Conservation (phyloP, 2,797 vertebrate species). For the Xenopus petersii region DNA sequence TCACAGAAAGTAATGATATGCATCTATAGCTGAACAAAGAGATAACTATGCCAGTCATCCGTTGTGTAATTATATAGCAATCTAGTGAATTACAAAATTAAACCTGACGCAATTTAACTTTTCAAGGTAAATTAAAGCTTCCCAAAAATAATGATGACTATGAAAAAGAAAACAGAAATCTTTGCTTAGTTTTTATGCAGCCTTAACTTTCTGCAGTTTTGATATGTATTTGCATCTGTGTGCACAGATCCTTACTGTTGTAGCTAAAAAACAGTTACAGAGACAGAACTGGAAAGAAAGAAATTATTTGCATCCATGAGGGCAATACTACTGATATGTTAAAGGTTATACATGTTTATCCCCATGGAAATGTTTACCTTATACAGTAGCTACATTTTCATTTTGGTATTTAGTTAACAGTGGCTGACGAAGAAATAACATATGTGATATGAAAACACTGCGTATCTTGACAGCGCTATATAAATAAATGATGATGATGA, state of each 20-base stretch:
- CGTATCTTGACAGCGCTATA: too few relatives aligned
- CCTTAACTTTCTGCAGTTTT: neutral
- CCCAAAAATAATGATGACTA: neutral
- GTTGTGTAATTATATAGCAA: constrained; percentile 9
- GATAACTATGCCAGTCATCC: neutral
- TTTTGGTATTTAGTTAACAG: too few relatives aligned
- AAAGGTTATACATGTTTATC: too few relatives aligned
- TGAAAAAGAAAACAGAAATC: neutral
- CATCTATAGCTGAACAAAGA: constrained; percentile 7
- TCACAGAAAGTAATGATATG: constrained; percentile 12
- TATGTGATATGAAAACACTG: too few relatives aligned
- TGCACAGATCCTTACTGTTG: neutral
- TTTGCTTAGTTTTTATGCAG: neutral
- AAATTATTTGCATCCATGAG: too few relatives aligned
- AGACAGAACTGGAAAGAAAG: too few relatives aligned
- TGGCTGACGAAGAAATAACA: too few relatives aligned
- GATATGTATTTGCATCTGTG: neutral
- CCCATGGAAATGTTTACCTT: too few relatives aligned
- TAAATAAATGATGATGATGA: too few relatives aligned
- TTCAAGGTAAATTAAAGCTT: constrained; percentile 12
- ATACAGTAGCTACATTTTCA: too few relatives aligned
- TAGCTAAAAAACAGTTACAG: neutral
- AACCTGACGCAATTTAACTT: neutral
- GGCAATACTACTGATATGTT: too few relatives aligned
- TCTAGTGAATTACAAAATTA: constrained; percentile 10